These are phyloP conservation scores for Colaptes auratus DNA, from an alignment of 2,113 vertebrate genomes.

Conservation along the genomic window DNA sequence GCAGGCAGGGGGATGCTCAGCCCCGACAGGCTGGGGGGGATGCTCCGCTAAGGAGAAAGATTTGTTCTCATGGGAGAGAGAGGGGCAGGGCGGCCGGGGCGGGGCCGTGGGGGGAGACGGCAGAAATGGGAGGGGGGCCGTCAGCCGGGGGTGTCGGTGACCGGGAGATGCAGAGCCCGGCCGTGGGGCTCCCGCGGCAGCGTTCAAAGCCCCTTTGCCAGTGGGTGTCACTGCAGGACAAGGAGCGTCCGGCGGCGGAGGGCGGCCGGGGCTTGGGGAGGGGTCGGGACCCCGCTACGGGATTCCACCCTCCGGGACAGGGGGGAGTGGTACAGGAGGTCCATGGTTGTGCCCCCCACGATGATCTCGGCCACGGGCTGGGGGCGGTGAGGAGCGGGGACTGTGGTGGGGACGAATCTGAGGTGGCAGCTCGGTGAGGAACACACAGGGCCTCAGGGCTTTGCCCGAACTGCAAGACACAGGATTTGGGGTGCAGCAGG, in stretches of 20 bases:
- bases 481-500: neutral
- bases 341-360: neutral
- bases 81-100: neutral
- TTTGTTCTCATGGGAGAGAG: fast-evolving
- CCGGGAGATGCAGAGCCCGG: neutral
- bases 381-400: no score
- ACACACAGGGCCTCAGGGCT: neutral
- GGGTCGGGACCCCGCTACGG: neutral
- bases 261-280: neutral
- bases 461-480: neutral
- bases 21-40: neutral
- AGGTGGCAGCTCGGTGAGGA: neutral
- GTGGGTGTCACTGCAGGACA: slow-evolving; percentile 78
- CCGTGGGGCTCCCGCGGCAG: neutral
- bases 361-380: neutral
- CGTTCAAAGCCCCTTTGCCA: neutral
- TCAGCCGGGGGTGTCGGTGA: neutral
- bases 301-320: neutral
- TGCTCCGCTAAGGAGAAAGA: neutral
- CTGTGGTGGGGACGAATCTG: neutral
- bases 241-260: slow-evolving; percentile 41
- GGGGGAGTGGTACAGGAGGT: neutral
- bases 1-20: neutral
- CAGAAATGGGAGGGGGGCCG: neutral
- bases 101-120: no score